Conservation (phyloP, 2,797 vertebrate genomes). For the Picus viridis region DNA sequence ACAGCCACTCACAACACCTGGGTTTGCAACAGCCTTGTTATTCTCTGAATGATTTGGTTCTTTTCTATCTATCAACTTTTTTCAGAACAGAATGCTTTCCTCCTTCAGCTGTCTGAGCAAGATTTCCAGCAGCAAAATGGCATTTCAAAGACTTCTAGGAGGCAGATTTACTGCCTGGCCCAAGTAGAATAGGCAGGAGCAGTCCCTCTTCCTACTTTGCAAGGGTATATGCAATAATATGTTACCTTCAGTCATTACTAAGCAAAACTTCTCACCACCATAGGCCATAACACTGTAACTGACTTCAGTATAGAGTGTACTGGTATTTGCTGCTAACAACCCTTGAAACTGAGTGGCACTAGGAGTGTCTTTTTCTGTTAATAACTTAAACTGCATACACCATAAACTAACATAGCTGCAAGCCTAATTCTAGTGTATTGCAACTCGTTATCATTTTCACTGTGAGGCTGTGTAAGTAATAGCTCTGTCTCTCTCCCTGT, state of each 20-base stretch:
- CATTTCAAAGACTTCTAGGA: conserved; percentile 57
- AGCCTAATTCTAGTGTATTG: background rate
- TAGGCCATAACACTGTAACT: conserved; percentile 49
- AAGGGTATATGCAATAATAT: conserved; percentile 42
- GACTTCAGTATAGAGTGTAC: background rate
- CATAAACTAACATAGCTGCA: conserved; percentile 34
- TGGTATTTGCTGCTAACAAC: conserved; percentile 39
- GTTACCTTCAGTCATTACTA: conserved; percentile 33
- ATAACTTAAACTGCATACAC: conserved; percentile 18
- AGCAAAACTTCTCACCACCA: conserved; percentile 21
- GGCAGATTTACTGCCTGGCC: conserved; percentile 52
- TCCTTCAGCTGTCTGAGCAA: conserved; percentile 60
- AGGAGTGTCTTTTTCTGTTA: background rate
- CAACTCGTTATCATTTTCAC: background rate
- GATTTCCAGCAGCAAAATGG: conserved; percentile 56
- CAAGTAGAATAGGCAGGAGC: conserved; percentile 51
- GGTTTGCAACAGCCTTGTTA: background rate
- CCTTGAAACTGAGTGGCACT: background rate
- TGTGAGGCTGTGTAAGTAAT: background rate
- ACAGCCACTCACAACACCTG: background rate
- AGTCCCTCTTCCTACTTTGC: conserved; percentile 42
- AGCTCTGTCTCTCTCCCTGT: background rate
- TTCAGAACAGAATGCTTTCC: conserved; percentile 61
- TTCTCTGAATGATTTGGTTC: conserved; percentile 38
- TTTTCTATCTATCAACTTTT: conserved; percentile 56